Evolutionary conservation across 2,797 vertebrate genomes (phyloP).

Genomic region (Phrynocephalus forsythii): DNA sequence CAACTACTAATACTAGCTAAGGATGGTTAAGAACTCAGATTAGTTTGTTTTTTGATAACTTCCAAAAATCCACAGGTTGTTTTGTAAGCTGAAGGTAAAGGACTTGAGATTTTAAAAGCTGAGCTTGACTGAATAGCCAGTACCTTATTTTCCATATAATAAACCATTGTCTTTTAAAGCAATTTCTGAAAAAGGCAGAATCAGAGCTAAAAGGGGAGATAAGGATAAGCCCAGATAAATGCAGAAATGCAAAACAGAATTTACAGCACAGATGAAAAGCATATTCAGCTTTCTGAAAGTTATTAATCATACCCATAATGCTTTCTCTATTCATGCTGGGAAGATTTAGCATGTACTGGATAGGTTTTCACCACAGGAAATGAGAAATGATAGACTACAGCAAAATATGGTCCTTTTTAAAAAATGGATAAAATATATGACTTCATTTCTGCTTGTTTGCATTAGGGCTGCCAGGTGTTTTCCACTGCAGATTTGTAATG

Average conservation of each 20-base stretch:
- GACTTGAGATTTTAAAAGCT: no score
- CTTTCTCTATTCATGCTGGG: constrained; percentile 8
- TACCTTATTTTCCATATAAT: neutral
- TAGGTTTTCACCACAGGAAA: neutral
- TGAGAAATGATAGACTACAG: neutral
- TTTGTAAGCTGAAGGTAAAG: no score
- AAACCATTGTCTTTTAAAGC: neutral
- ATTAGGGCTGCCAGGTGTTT: neutral
- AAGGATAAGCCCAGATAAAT: neutral
- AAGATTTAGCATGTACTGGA: constrained; percentile 6
- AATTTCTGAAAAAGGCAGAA: constrained; percentile 1
- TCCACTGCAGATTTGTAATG: neutral
- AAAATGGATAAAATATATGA: neutral
- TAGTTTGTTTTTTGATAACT: no score
- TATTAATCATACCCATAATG: constrained; percentile 16
- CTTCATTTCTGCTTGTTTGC: neutral
- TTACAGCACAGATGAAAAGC: neutral
- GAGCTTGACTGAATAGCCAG: neutral
- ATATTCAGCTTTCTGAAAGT: neutral
- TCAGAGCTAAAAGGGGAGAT: neutral
- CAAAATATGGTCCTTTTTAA: neutral
- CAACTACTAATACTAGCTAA: neutral
- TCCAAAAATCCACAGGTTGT: no score
- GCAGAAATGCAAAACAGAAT: neutral
- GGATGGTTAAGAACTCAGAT: no score